Evolutionary conservation across 2,797 vertebrate species (phyloP).

Genomic region (Gymnoscopelus braueri): DNA sequence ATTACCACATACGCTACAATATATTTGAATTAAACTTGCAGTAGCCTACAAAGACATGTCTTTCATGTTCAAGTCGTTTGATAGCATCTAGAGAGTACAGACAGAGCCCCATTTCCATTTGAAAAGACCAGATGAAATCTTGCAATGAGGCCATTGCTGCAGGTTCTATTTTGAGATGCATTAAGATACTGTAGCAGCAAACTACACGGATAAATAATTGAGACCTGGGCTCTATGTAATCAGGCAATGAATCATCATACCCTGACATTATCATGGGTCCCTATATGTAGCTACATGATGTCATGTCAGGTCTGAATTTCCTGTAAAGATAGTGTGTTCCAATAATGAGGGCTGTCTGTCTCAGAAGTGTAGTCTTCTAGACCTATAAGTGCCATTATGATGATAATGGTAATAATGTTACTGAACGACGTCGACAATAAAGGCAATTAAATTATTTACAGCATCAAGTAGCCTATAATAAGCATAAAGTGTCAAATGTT

Average conservation of each 20-base stretch:
- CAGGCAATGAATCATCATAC: slow-evolving; percentile 35
- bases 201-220: slow-evolving; percentile 78
- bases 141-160: slow-evolving; percentile 68
- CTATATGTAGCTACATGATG: slow-evolving; percentile 28
- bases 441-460: too few relatives aligned
- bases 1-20: too few relatives aligned
- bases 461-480: too few relatives aligned
- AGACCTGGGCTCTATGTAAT: slow-evolving; percentile 53
- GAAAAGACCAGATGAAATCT: slow-evolving; percentile 46
- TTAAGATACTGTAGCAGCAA: slow-evolving; percentile 53
- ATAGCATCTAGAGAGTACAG: not conserved
- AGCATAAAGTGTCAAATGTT: too few relatives aligned
- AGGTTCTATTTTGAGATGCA: slow-evolving; percentile 77
- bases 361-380: too few relatives aligned
- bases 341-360: too few relatives aligned
- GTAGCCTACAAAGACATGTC: not conserved
- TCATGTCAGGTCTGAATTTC: slow-evolving; percentile 27
- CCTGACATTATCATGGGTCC: slow-evolving; percentile 47
- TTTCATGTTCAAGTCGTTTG: not conserved
- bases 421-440: too few relatives aligned
- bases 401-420: too few relatives aligned
- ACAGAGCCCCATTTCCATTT: slow-evolving; percentile 28
- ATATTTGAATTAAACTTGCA: not conserved
- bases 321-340: slow-evolving; percentile 9
- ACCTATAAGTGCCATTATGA: too few relatives aligned